Base-by-base conservation (phyloP, 2,797 vertebrate genomes). In the Intellagama lesueurii region DNA sequence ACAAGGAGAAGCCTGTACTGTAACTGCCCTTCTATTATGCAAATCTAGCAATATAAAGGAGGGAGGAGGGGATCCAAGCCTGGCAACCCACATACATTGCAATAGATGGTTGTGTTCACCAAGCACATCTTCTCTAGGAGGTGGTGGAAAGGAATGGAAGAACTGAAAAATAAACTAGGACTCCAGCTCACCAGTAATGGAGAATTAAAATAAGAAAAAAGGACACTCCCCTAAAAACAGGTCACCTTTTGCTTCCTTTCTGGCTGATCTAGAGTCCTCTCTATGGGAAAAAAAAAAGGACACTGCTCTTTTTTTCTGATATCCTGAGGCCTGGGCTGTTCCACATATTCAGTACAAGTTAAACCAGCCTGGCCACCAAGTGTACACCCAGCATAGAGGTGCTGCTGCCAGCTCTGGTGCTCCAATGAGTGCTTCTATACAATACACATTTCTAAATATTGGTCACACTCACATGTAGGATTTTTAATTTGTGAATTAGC, bases 21-120 rank as follows among this genome's bases (percentile, higher is more conserved):
- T 91, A 87, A 87, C 87, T 92, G 83, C 91, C 93, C 91, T 91
- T 83, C 87, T 90, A 84, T 81, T 85, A 90, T 19, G 52, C 87
- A 91, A 93, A 47, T 91, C 91, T 89, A 91, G 92, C 91, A 81
- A 91, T 93, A 92, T 84, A 52, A 73, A 66, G 7, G 5, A 14
- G 47, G 40, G 30, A 3, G 3, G n/a, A 1, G 49, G 17, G 44
- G 19, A 47, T 68, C 60, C 64, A 77, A 16, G 40, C 56, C 60
- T 40, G 52, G 32, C 73, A 40, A 83, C 9, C 11, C 83, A 30
- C 24, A 64, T 52, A 30, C 66, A 60, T 73, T 44, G 72, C 60
- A 76, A 82, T 16, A 90, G 7, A 8, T 14, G 44, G n/a, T 49
- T 78, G 44, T 80, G 24, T 84, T 84, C 22, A 70, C 19, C 44